Percentiles rank a stretch among this genome's conserved stretches.
Conservation (phyloP, 2,113 vertebrate species). For the Cavia porcellus region DNA sequence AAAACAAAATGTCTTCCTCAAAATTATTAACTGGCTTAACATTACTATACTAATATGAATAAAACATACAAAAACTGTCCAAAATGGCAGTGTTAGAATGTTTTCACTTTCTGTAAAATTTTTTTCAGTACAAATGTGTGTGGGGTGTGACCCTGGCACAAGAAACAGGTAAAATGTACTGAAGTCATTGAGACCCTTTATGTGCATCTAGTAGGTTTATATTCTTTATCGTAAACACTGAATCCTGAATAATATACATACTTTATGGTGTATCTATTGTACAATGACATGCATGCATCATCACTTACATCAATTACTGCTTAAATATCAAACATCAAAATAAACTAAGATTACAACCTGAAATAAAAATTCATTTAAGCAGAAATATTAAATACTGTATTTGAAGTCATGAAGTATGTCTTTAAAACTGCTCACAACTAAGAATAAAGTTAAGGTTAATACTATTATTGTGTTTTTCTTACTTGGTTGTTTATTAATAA, state of each 20-base stretch:
- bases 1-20: neutral
- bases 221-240: neutral
- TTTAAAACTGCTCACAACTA: neutral
- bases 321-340: neutral
- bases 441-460: neutral
- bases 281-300: neutral
- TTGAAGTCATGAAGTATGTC: conserved; percentile 4
- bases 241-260: neutral
- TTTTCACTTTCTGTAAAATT: neutral
- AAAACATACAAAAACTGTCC: neutral
- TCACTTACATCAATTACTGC: neutral
- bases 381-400: neutral
- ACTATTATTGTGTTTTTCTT: neutral
- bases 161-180: neutral
- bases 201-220: neutral
- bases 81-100: neutral
- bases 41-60: neutral
- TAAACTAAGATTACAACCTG: neutral
- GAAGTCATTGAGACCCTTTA: conserved; percentile 8
- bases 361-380: neutral
- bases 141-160: neutral
- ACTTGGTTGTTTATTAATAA: neutral
- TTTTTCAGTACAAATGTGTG: neutral
- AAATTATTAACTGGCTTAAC: neutral
- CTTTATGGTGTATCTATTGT: neutral